phyloP scores from a whole-genome alignment of 2,888 invertebrate genomes.

The Acanthosepion lycidas region DNA sequence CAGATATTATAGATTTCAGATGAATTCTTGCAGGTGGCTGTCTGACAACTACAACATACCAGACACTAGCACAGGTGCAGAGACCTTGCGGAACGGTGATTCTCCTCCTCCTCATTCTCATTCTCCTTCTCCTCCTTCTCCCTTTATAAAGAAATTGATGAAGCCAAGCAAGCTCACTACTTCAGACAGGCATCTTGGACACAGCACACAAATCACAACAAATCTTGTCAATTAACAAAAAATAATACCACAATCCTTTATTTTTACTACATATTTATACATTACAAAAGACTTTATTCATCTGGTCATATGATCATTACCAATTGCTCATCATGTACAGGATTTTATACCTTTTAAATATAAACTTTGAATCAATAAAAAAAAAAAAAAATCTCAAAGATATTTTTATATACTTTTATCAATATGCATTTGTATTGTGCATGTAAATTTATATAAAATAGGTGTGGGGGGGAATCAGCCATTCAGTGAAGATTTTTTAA shows the following conservation, averaged over 20 bases:
- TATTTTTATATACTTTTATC: too few species aligned
- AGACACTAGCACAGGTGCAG: conserved; percentile 43
- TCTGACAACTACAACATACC: conserved; percentile 52
- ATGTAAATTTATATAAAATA: too few species aligned
- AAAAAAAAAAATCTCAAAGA: too few species aligned
- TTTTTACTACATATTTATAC: background rate
- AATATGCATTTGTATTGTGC: too few species aligned
- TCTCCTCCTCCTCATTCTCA: background rate
- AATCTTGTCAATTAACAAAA: background rate
- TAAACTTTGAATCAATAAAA: too few species aligned
- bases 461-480: too few species aligned
- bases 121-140: conserved; percentile 12
- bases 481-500: too few species aligned
- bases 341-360: background rate
- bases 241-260: background rate
- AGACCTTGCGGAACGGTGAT: conserved; percentile 63
- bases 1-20: background rate
- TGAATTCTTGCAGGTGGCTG: conserved; percentile 68
- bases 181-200: background rate
- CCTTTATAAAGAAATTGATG: conserved; percentile 41
- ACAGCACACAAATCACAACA: background rate
- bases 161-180: conserved; percentile 16
- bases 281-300: background rate
- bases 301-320: background rate
- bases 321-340: background rate